A percentile compares a stretch with the other conserved stretches of the same genome.
Evolutionary conservation across 2,113 vertebrate genomes (phyloP).

Genomic region (Scytalopus superciliaris): DNA sequence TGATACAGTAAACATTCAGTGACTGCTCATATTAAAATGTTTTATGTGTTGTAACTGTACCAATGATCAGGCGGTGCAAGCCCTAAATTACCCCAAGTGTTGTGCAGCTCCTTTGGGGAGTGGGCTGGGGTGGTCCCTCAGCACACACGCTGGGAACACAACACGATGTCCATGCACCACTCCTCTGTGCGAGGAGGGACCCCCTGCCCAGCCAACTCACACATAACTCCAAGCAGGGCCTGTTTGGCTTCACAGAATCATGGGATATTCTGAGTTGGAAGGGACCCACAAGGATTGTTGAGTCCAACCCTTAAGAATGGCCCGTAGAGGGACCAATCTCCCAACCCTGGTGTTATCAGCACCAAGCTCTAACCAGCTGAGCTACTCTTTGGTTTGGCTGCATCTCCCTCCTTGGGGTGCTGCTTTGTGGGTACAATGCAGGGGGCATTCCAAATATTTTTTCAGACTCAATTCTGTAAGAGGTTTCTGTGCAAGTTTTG

Average conservation of each 20-base stretch:
- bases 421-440: background rate
- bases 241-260: too few species aligned
- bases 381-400: background rate
- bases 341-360: background rate
- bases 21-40: constrained; percentile 76
- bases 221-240: too few species aligned
- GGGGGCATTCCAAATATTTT: background rate
- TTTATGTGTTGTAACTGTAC: constrained; percentile 69
- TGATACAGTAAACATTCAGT: constrained; percentile 70
- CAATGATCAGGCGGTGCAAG: constrained; percentile 44
- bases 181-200: too few species aligned
- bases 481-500: background rate
- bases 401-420: background rate
- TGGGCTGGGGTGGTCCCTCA: background rate
- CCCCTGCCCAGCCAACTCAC: background rate
- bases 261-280: background rate
- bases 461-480: background rate
- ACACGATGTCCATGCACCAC: too few species aligned
- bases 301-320: background rate
- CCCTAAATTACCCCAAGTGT: constrained; percentile 57
- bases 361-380: background rate
- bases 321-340: background rate
- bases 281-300: background rate
- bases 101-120: background rate
- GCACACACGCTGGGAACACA: background rate